Base-by-base conservation (phyloP, 2,797 vertebrate genomes). In the Centropyge bicolor region DNA sequence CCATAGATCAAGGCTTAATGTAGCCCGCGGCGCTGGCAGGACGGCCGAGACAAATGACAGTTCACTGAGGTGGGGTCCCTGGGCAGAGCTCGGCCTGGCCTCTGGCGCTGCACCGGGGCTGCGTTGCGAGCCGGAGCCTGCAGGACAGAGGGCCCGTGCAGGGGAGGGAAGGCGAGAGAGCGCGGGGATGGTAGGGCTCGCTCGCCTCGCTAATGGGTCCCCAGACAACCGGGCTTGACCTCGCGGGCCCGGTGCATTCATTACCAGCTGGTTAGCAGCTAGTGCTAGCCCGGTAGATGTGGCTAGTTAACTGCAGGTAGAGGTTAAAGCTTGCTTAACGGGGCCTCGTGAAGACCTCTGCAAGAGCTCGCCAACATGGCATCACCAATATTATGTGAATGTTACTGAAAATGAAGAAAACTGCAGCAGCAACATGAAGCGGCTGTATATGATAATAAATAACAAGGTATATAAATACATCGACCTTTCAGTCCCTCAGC, bases 1-100 rank as follows among this genome's bases (percentile, higher is more conserved):
- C 89, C 88, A 87, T 91, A 93, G 82, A 94, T 93, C 92, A 94
- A 83, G 84, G 88, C 91, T 93, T 92, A 91, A 92, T 70, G 86
- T 84, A 87, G 89, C 92, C 90, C 0, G 70, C 61, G 62, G 92
- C 52, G 48, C 79, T 74, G 79, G 60, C 52, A 45, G 82, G 70
- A 89, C 63, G 85, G 88, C 82, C 75, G 48, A 93, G 92, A 96
- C 90, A 93, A 93, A 96, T 93, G 94, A 94, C 84, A 87, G 89
- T 89, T 91, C 89, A 86, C 67, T 1, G 82, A 89, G 91, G 91
- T 92, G 85, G 82, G 55, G 86, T 93, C 93, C 91, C 93, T 74
- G 78, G 86, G 86, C 86, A 61, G 84, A 79, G 74, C 76, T 77
- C 14, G 80, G 84, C 78, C 85, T 57, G 86, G 78, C 83, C 88